A percentile compares a stretch with the other conserved stretches of the same genome.
Conservation (phyloP, 2,888 invertebrate genomes). For the Epirrhoe alternata region DNA sequence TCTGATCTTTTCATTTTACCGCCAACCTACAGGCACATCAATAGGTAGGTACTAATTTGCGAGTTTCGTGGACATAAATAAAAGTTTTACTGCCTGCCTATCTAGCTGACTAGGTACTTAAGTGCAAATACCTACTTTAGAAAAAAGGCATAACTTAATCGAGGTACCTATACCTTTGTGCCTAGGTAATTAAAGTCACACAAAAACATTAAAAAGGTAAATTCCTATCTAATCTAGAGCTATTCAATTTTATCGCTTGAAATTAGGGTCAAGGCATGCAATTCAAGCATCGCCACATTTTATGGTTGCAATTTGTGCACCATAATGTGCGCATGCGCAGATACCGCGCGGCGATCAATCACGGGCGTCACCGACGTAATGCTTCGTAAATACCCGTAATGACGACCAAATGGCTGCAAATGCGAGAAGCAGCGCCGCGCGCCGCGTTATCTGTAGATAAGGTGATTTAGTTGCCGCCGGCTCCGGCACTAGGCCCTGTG, state of each 20-base stretch:
- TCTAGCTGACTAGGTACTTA: conserved; percentile 28
- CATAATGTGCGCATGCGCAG: conserved; percentile 15
- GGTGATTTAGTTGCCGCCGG: conserved; percentile 28
- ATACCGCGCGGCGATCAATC: conserved; percentile 15
- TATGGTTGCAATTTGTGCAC: conserved; percentile 15
- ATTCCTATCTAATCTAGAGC: conserved; percentile 15
- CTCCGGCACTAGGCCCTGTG: conserved; percentile 22
- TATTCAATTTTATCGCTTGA: conserved; percentile 21
- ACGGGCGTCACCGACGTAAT: conserved; percentile 18
- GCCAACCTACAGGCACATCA: neutral
- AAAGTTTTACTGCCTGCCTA: conserved; percentile 1
- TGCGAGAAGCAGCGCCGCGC: conserved; percentile 12
- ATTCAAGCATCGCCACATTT: conserved; percentile 13
- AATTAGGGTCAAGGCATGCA: conserved; percentile 21
- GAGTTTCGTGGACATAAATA: neutral
- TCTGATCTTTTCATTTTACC: neutral
- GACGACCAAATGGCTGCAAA: conserved; percentile 23
- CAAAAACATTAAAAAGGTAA: conserved; percentile 1
- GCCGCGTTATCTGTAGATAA: conserved; percentile 22
- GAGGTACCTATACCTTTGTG: neutral
- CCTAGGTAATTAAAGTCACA: conserved; percentile 14
- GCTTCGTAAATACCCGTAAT: conserved; percentile 25
- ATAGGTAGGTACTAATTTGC: neutral
- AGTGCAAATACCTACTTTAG: neutral
- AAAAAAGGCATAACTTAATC: neutral